Evolutionary conservation across 2,888 invertebrate species (phyloP).

Genomic region (Kryphioiulus occultus): DNA sequence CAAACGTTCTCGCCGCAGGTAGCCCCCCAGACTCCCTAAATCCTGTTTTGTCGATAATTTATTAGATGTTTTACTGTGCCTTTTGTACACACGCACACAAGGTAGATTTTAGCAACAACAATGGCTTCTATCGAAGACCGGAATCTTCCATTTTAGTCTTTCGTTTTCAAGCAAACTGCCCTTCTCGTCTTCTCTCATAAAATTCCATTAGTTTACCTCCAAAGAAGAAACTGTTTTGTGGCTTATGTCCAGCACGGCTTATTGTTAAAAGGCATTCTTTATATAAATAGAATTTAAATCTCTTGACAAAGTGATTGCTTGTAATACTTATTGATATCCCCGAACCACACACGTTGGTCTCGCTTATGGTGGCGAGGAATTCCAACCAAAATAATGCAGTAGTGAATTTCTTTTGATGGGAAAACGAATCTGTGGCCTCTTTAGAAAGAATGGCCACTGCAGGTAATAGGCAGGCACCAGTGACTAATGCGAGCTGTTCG

Average conservation of each 20-base stretch:
- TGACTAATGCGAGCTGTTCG: not conserved
- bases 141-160: not conserved
- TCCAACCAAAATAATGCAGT: not conserved
- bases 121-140: conserved; percentile 9
- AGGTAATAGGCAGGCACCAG: not conserved
- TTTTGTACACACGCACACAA: conserved; percentile 39
- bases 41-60: conserved; percentile 40
- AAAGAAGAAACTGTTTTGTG: conserved; percentile 36
- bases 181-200: not conserved
- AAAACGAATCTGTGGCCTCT: not conserved
- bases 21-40: conserved; percentile 24
- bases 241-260: conserved; percentile 18
- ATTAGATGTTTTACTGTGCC: conserved; percentile 29
- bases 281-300: conserved; percentile 40
- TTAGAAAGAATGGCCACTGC: not conserved
- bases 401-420: not conserved
- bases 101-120: conserved; percentile 32
- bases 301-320: conserved; percentile 39
- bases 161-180: conserved; percentile 10
- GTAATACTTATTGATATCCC: conserved; percentile 36
- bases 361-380: conserved; percentile 1
- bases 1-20: not conserved
- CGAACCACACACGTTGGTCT: conserved; percentile 25
- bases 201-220: conserved; percentile 39
- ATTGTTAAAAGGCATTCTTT: conserved; percentile 36